These are phyloP conservation scores for Drosophila saltans DNA, from an alignment of 1,140 invertebrate genomes.

Conservation along the genomic window DNA sequence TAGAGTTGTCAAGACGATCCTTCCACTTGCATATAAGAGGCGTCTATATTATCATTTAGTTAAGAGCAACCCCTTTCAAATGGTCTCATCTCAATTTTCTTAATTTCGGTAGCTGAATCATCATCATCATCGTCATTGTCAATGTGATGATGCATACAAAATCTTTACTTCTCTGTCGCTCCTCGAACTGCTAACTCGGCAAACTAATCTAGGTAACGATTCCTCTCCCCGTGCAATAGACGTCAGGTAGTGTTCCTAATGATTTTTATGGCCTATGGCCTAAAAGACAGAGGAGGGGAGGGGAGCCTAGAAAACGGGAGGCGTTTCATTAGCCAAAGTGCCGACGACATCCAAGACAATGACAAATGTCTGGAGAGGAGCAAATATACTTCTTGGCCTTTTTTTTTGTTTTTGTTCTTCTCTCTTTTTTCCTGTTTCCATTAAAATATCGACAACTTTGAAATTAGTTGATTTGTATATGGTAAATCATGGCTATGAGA, in stretches of 20 bases:
- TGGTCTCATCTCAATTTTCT: conserved; percentile 3
- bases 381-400: conserved; percentile 18
- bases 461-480: conserved; percentile 77
- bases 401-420: background rate
- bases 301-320: conserved; percentile 23
- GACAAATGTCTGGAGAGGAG: conserved; percentile 50
- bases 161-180: background rate
- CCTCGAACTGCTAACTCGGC: too few relatives aligned
- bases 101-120: conserved; percentile 9
- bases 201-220: conserved; percentile 15
- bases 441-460: conserved; percentile 70
- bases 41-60: background rate
- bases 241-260: conserved; percentile 32
- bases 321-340: conserved; percentile 70
- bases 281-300: background rate
- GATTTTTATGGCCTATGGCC: conserved; percentile 45
- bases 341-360: conserved; percentile 47
- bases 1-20: too few relatives aligned
- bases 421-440: conserved; percentile 41
- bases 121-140: background rate
- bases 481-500: conserved; percentile 15
- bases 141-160: conserved; percentile 5
- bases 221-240: background rate
- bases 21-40: too few relatives aligned
- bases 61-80: background rate